Evolutionary conservation across 2,888 invertebrate genomes (phyloP), one percentile per base, ranked within the genome.

Genomic region (Tupiocoris notatus): DNA sequence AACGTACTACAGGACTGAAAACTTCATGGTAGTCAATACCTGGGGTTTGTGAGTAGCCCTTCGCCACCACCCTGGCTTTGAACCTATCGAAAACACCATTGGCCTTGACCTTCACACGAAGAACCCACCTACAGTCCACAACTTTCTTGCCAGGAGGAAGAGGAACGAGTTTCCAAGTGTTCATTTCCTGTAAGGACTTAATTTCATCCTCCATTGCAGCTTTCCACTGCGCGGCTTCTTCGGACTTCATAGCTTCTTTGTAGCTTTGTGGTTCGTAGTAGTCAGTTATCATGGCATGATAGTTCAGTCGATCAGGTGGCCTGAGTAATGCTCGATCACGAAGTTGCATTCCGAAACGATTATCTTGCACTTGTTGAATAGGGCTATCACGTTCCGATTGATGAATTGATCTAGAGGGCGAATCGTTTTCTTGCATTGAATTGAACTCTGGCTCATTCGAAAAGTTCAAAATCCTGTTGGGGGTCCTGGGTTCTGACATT

Each of bases 1-100:
- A 61, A 7, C 73, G 39, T 9, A 64, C 64, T 7, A 67, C 67
- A 16, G 67, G 67, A 9, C 54, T 20, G 21, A 56, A 57, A 1
- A 56, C 56, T 56, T 67, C 67, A 1, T 21, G 9, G 56, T 21
- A 67, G 22, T 64, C 23, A 12, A 73, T 73, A 2, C 73, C 73
- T 16, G 22, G 20, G 2, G 39, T 23, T 23, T 73, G 73, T 9
- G 61, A 62, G 18, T 39, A 73, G 3, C 73, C 73, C 2, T 62
- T 23, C 3, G 61, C 73, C 7, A 73, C 73, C 9, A 73, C 20
- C 6, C 73, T 23, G 6, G 73, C 73, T 39, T 63, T 61, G 12
- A 39, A 39, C 39, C 12, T 39, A 12, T 39, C 39, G 39, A 61
- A 73, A 2, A 39, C 61, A 17, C 73, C 73, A 25, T 73, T 62